A percentile compares a stretch with the other conserved stretches of the same genome.
phyloP scores from a whole-genome alignment of 2,888 invertebrate species.

The Drosophila multiciliata region DNA sequence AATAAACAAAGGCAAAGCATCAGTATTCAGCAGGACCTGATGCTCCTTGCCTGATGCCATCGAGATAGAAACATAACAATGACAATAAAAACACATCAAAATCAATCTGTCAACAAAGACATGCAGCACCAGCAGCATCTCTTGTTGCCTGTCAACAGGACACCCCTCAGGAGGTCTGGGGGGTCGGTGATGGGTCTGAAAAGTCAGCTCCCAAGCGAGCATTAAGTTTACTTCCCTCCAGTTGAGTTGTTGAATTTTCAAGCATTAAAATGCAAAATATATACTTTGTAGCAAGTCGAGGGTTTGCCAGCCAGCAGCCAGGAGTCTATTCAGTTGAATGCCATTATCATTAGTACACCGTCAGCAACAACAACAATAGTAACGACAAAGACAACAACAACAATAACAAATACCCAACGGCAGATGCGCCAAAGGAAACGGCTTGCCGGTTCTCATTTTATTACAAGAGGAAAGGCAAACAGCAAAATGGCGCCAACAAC shows the following conservation, averaged over 20 bases:
- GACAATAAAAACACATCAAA: constrained; percentile 76
- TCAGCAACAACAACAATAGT: constrained; percentile 16
- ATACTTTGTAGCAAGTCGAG: constrained; percentile 33
- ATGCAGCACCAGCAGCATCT: constrained; percentile 16
- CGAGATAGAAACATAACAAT: constrained; percentile 66
- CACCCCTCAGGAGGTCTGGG: neutral
- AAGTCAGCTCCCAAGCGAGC: constrained; percentile 24
- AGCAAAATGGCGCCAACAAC: constrained; percentile 79
- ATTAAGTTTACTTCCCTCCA: constrained; percentile 4
- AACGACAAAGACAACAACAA: constrained; percentile 18
- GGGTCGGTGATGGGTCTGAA: neutral
- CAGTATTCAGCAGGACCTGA: constrained; percentile 10
- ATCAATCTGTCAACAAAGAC: constrained; percentile 78
- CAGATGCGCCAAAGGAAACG: constrained; percentile 56
- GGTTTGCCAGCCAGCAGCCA: neutral
- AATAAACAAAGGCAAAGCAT: constrained; percentile 19
- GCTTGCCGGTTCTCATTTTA: constrained; percentile 76
- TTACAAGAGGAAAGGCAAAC: constrained; percentile 81
- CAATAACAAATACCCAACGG: constrained; percentile 9
- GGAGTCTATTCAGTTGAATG: constrained; percentile 37
- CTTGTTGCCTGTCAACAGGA: constrained; percentile 47
- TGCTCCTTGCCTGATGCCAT: neutral
- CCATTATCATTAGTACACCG: constrained; percentile 71
- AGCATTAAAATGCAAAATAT: constrained; percentile 70
- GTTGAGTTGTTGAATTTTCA: constrained; percentile 56